These are phyloP conservation scores for Schizopygopsis malacanthus DNA, from an alignment of 2,797 vertebrate genomes.

Conservation along the genomic window DNA sequence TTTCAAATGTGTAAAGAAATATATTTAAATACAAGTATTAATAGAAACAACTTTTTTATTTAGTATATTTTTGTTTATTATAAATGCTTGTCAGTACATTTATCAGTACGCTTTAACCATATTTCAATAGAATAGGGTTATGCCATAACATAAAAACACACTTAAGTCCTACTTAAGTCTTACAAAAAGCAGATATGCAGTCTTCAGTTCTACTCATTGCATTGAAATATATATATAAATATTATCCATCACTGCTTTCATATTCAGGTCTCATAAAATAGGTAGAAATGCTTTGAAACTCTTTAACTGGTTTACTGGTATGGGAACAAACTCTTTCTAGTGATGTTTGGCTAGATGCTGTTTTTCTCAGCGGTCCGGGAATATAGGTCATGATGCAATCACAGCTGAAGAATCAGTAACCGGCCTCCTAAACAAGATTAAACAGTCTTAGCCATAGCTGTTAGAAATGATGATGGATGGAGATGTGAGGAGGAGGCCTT, in stretches of 20 bases:
- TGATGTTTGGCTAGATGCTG: slow-evolving; percentile 19
- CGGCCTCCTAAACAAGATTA: slow-evolving; percentile 32
- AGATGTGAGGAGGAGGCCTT: background rate
- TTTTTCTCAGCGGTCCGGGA: slow-evolving; percentile 20
- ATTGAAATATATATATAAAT: no score
- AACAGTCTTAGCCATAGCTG: background rate
- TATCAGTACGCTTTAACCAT: no score
- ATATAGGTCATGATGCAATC: slow-evolving; percentile 44
- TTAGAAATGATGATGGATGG: slow-evolving; percentile 26
- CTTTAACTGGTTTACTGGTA: background rate
- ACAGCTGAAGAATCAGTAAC: slow-evolving; percentile 29
- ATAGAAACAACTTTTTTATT: no score
- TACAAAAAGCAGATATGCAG: no score
- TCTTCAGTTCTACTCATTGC: no score
- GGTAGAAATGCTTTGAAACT: background rate
- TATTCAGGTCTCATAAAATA: background rate
- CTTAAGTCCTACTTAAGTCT: no score
- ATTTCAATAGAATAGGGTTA: no score
- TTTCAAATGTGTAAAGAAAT: no score
- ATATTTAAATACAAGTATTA: no score
- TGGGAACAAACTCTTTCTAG: background rate
- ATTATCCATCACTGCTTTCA: background rate
- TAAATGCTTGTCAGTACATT: no score
- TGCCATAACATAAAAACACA: no score
- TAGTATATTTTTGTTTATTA: no score